These are phyloP conservation scores for Autographa gamma DNA, from an alignment of 2,888 invertebrate species.

Conservation along the genomic window DNA sequence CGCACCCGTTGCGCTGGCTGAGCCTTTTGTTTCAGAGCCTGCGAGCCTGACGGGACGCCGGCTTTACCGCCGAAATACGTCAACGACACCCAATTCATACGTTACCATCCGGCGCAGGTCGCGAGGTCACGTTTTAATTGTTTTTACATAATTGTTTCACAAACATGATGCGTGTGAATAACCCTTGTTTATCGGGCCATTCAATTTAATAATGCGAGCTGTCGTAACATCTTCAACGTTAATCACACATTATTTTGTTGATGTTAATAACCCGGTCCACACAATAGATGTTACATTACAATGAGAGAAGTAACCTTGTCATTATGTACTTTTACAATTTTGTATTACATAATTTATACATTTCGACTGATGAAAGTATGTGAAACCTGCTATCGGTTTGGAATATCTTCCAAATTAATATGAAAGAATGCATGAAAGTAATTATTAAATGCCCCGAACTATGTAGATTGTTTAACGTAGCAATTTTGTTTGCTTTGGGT, in stretches of 20 bases:
- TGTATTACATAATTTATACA: conserved; percentile 37
- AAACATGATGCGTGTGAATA: conserved; percentile 79
- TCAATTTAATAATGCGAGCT: conserved; percentile 59
- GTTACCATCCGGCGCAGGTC: conserved; percentile 74
- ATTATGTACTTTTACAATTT: conserved; percentile 43
- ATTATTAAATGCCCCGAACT: conserved; percentile 6
- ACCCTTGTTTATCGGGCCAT: conserved; percentile 68
- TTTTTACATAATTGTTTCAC: conserved; percentile 85
- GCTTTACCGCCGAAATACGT: conserved; percentile 69
- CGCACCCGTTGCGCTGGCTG: conserved; percentile 81
- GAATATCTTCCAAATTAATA: neutral
- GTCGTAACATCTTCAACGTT: conserved; percentile 61
- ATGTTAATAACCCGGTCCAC: conserved; percentile 52
- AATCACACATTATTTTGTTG: conserved; percentile 57
- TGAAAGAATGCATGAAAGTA: neutral
- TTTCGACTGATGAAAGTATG: conserved; percentile 42
- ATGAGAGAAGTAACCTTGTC: conserved; percentile 52
- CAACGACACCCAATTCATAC: conserved; percentile 76
- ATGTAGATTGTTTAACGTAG: neutral
- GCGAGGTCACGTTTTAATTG: conserved; percentile 84
- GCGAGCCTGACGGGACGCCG: conserved; percentile 54
- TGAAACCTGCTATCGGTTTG: conserved; percentile 6
- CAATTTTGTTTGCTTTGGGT: no score
- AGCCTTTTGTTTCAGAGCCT: conserved; percentile 82
- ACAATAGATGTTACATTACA: conserved; percentile 57